Evolutionary conservation across 2,888 invertebrate genomes (phyloP).

Genomic region (Physocephala rufipes): DNA sequence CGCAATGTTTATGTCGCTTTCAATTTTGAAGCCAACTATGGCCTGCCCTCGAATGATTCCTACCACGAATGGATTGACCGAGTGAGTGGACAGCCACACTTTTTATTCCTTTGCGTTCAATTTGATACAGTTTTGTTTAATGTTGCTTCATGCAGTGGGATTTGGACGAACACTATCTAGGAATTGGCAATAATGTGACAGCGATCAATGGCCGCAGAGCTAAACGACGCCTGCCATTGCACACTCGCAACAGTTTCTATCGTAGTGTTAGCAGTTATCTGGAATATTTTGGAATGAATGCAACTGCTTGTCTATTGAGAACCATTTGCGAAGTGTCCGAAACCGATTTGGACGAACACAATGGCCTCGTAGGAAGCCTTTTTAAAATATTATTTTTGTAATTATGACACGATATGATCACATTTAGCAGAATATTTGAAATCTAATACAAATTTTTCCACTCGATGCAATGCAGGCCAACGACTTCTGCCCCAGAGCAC

Average conservation of each 20-base stretch:
- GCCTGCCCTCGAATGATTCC: slow-evolving; percentile 70
- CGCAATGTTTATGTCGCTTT: slow-evolving; percentile 78
- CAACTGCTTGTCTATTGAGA: slow-evolving; percentile 71
- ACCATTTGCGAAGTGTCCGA: slow-evolving; percentile 74
- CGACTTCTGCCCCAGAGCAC: slow-evolving; percentile 51
- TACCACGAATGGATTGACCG: slow-evolving; percentile 69
- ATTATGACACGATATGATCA: slow-evolving; percentile 58
- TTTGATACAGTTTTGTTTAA: not conserved
- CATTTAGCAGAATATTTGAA: too few species aligned
- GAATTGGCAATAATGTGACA: slow-evolving; percentile 57
- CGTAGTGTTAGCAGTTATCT: slow-evolving; percentile 56
- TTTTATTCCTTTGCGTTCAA: not conserved
- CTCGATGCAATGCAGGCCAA: slow-evolving; percentile 50
- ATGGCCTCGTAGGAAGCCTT: slow-evolving; percentile 75
- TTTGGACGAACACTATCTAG: slow-evolving; percentile 53
- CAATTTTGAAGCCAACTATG: slow-evolving; percentile 78
- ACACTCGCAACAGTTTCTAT: slow-evolving; percentile 57
- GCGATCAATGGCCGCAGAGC: slow-evolving; percentile 52
- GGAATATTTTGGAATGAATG: slow-evolving; percentile 62
- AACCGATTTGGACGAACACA: slow-evolving; percentile 60
- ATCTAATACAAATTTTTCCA: not conserved
- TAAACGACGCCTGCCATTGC: slow-evolving; percentile 31
- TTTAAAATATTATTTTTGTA: slow-evolving; percentile 76
- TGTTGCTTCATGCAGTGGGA: slow-evolving; percentile 55
- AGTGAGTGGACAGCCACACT: slow-evolving; percentile 62